These are phyloP conservation scores for Atethmia centrago DNA, from an alignment of 2,888 invertebrate species.

Conservation along the genomic window DNA sequence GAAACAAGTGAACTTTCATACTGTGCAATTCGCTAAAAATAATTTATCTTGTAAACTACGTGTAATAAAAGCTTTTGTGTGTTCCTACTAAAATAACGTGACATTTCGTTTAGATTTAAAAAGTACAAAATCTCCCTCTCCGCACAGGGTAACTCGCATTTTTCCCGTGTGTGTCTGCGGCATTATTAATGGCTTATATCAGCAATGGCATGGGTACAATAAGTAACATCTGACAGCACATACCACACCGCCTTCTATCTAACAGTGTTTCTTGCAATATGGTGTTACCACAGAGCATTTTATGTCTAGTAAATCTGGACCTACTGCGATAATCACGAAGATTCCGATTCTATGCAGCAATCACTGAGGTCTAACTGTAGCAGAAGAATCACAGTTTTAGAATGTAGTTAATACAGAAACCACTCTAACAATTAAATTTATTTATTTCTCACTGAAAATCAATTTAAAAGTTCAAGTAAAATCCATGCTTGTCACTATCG, in stretches of 20 bases:
- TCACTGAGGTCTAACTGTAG: not conserved
- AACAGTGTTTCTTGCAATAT: conserved; percentile 44
- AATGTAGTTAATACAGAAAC: too few relatives aligned
- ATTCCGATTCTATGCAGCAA: too few relatives aligned
- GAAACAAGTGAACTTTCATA: not conserved
- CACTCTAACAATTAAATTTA: not conserved
- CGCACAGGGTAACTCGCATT: conserved; percentile 44
- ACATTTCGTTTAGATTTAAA: conserved; percentile 51
- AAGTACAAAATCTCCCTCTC: conserved; percentile 29
- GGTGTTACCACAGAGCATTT: conserved; percentile 27
- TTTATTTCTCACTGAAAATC: not conserved
- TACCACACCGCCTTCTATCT: conserved; percentile 41
- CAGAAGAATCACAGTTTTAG: not conserved
- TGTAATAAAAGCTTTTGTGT: conserved; percentile 52
- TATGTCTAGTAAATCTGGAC: not conserved
- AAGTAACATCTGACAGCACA: conserved; percentile 56
- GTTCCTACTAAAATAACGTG: conserved; percentile 28
- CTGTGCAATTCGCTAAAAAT: too few relatives aligned
- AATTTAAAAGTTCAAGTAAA: not conserved
- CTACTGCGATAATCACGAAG: not conserved
- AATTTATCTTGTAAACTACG: conserved; percentile 30
- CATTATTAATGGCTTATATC: conserved; percentile 56
- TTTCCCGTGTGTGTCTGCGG: conserved; percentile 53
- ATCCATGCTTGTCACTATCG: too few relatives aligned
- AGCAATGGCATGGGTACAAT: conserved; percentile 57